These are phyloP conservation scores for Percina caprodes DNA, from an alignment of 2,113 vertebrate species.

Conservation along the genomic window DNA sequence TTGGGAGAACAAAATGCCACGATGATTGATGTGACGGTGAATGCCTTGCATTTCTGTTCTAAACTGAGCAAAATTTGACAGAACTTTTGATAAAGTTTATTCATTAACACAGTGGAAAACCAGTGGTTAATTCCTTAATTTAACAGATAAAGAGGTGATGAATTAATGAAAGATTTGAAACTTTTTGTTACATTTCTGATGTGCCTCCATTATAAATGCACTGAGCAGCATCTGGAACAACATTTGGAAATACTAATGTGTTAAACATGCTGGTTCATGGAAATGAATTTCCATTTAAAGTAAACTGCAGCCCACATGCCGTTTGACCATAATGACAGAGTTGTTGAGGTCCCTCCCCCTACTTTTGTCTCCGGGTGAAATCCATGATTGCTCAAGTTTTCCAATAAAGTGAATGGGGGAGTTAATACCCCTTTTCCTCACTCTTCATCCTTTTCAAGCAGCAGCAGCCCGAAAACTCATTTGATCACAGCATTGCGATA, in stretches of 20 bases:
- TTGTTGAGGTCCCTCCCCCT: slow-evolving; percentile 52
- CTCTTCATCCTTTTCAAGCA: slow-evolving; percentile 41
- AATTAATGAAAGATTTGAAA: slow-evolving; percentile 10
- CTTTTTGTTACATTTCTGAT: slow-evolving; percentile 12
- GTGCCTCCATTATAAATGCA: slow-evolving; percentile 1
- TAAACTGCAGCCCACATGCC: slow-evolving; percentile 63
- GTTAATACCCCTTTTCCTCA: slow-evolving; percentile 66
- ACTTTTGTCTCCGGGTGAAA: slow-evolving; percentile 56
- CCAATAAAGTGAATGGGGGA: slow-evolving; percentile 62
- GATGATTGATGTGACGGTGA: slow-evolving; percentile 66
- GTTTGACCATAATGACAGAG: slow-evolving; percentile 75
- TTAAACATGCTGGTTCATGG: slow-evolving; percentile 64
- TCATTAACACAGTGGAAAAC: slow-evolving; percentile 29
- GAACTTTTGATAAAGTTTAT: slow-evolving; percentile 51
- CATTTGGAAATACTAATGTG: slow-evolving; percentile 55
- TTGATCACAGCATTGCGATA: slow-evolving; percentile 48
- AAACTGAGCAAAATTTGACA: slow-evolving; percentile 29
- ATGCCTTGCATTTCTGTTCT: slow-evolving; percentile 41
- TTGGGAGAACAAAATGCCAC: slow-evolving; percentile 57
- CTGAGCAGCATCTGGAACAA: slow-evolving; percentile 47
- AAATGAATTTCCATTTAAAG: slow-evolving; percentile 65
- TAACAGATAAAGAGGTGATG: slow-evolving; percentile 5
- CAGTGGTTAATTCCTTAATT: slow-evolving; percentile 17
- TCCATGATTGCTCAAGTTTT: slow-evolving; percentile 67
- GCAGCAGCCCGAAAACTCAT: slow-evolving; percentile 33